phyloP scores from a whole-genome alignment of 2,113 vertebrate genomes.

The Seriola aureovittata region DNA sequence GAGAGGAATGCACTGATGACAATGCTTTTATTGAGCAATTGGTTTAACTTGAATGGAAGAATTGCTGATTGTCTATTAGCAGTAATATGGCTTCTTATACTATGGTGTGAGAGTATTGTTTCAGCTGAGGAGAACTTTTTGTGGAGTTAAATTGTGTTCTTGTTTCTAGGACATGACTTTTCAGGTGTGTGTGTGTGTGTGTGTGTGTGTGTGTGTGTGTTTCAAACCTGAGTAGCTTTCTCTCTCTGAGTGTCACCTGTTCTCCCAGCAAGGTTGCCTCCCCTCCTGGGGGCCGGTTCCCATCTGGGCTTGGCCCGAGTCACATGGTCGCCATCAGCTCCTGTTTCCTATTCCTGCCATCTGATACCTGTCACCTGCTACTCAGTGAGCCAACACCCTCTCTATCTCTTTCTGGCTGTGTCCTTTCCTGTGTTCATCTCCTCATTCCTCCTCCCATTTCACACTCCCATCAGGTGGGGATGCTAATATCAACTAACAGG shows the following conservation, averaged over 20 bases:
- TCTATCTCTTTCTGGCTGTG: slow-evolving; percentile 19
- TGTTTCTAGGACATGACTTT: background rate
- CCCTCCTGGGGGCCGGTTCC: slow-evolving; percentile 38
- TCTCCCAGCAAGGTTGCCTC: slow-evolving; percentile 15
- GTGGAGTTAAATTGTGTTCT: background rate
- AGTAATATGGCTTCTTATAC: background rate
- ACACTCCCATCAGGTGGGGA: slow-evolving; percentile 1
- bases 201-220: background rate
- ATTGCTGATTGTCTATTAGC: slow-evolving; percentile 11
- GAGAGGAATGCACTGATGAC: slow-evolving; percentile 36
- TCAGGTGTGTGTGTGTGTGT: background rate
- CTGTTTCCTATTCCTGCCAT: slow-evolving; percentile 67
- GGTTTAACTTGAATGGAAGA: slow-evolving; percentile 3
- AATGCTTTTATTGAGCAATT: slow-evolving; percentile 31
- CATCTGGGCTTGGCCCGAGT: slow-evolving; percentile 51
- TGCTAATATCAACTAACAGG: background rate
- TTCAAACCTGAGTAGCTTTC: background rate
- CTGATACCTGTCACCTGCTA: slow-evolving; percentile 74
- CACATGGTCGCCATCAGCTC: slow-evolving; percentile 51
- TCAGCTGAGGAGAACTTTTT: background rate
- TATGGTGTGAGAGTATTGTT: background rate
- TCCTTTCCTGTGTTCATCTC: slow-evolving; percentile 13
- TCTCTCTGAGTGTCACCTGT: slow-evolving; percentile 36
- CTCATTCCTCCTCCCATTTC: background rate
- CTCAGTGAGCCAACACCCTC: slow-evolving; percentile 30